These are phyloP conservation scores for Trissolcus basalis DNA, from an alignment of 1,140 invertebrate genomes.

Conservation along the genomic window DNA sequence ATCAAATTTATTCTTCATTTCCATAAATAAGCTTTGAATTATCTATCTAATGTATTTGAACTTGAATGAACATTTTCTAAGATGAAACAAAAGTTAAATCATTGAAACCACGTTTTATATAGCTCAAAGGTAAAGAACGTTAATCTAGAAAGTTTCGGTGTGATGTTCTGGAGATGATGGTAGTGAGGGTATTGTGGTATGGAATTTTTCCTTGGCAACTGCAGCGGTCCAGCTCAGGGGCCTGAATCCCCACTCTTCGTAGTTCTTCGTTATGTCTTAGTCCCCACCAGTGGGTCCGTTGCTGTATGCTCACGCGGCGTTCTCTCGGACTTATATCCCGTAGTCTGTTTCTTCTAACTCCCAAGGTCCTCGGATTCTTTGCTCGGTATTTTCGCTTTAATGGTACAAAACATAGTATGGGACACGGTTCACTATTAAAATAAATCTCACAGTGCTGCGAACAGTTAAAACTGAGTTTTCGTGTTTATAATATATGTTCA, in stretches of 20 bases:
- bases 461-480: too few species aligned
- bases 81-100: too few species aligned
- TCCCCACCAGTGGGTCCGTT: constrained; percentile 12
- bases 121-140: too few species aligned
- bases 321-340: constrained; percentile 51
- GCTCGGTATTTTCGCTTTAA: constrained; percentile 63
- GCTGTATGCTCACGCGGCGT: constrained; percentile 39
- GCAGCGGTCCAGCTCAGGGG: constrained; percentile 59
- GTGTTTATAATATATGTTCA: too few species aligned
- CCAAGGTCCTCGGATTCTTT: constrained; percentile 48
- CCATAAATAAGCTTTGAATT: too few species aligned
- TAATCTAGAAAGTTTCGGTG: constrained; percentile 49
- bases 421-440: constrained; percentile 60
- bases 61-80: too few species aligned
- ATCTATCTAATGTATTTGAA: too few species aligned
- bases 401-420: constrained; percentile 68
- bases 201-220: constrained; percentile 62
- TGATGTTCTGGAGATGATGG: constrained; percentile 49
- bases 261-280: constrained; percentile 10
- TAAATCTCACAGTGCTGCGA: constrained; percentile 70
- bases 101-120: too few species aligned
- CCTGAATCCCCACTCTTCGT: constrained; percentile 42
- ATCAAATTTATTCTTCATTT: too few species aligned
- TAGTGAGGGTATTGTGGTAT: constrained; percentile 60
- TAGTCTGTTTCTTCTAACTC: constrained; percentile 64